phyloP scores from a whole-genome alignment of 2,113 vertebrate species.

The Platysternon megacephalum region DNA sequence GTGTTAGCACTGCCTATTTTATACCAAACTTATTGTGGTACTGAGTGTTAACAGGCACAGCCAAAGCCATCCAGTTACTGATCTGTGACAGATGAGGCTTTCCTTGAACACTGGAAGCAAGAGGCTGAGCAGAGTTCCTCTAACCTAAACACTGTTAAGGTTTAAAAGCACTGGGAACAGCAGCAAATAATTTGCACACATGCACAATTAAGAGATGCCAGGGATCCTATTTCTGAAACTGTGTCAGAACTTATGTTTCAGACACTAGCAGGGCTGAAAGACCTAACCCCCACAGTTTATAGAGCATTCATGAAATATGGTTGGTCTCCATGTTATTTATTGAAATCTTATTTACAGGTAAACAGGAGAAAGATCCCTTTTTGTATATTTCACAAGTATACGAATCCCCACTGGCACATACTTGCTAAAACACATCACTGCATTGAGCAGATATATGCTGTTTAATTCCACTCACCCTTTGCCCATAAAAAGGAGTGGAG shows the following conservation, averaged over 20 bases:
- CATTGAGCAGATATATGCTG: background rate
- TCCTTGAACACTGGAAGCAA: background rate
- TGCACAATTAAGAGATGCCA: fast-evolving
- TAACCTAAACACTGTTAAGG: background rate
- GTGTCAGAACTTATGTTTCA: background rate
- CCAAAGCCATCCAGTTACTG: fast-evolving
- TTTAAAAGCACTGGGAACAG: background rate
- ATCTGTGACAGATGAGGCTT: background rate
- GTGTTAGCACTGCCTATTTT: background rate
- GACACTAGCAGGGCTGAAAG: background rate
- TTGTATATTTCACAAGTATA: background rate
- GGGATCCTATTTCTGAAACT: background rate
- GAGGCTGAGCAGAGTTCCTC: background rate
- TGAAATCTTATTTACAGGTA: background rate
- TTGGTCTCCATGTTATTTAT: background rate
- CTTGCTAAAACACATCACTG: background rate
- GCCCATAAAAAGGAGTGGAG: background rate
- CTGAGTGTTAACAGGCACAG: background rate
- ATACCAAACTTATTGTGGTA: background rate
- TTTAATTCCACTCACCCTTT: background rate
- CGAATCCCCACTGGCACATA: background rate
- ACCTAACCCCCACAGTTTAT: background rate
- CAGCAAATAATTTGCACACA: background rate
- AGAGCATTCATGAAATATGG: background rate
- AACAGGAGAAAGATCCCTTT: background rate